These are phyloP conservation scores for Smutsia gigantea DNA, from an alignment of 2,797 vertebrate species.

Conservation along the genomic window DNA sequence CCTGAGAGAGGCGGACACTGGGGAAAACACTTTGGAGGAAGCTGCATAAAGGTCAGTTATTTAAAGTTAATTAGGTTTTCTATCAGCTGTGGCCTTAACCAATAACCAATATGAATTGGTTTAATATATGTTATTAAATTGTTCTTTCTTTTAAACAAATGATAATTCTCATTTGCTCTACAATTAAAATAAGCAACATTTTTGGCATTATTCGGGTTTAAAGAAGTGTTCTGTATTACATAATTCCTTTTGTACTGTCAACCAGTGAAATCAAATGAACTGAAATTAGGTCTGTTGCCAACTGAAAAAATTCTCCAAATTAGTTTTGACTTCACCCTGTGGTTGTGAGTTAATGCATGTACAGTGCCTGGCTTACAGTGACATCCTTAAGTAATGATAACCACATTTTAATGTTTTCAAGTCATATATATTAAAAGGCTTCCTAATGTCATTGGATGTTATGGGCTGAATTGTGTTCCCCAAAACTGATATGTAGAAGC, in stretches of 20 bases:
- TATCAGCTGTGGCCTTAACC: not conserved
- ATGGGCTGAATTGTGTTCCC: not conserved
- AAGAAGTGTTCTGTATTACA: not conserved
- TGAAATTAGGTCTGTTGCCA: not conserved
- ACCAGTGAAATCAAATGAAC: not conserved
- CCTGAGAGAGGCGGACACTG: not conserved
- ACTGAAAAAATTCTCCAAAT: not conserved
- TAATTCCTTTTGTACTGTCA: not conserved
- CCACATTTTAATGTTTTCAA: not conserved
- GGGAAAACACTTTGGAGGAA: not conserved
- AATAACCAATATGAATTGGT: not conserved
- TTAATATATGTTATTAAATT: conserved; percentile 8
- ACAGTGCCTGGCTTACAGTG: not conserved
- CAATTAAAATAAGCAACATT: conserved; percentile 25
- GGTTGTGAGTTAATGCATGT: not conserved
- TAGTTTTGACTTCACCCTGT: not conserved
- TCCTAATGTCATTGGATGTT: not conserved
- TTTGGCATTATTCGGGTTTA: not conserved
- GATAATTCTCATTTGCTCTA: not conserved
- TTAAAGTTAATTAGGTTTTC: not conserved
- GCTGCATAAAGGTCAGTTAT: not conserved
- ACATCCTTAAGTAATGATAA: not conserved
- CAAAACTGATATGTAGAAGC: not conserved
- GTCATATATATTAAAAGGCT: not conserved
- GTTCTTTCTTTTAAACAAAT: conserved; percentile 31